Evolutionary conservation across 2,888 invertebrate species (phyloP), one percentile per base, ranked within the genome.

Genomic region (Acronicta alni): DNA sequence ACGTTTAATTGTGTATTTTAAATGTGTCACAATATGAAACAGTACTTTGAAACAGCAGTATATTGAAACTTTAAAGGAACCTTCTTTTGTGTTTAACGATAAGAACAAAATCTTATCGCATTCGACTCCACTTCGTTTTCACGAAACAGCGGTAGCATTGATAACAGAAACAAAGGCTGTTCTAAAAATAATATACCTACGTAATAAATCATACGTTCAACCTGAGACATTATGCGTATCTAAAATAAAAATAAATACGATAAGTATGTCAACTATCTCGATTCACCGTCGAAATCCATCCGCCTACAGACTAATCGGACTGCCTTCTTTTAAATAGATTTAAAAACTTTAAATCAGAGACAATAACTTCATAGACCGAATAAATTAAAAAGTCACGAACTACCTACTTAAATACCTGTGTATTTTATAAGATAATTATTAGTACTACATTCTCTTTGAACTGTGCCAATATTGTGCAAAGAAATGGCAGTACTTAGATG

Each of bases 61-160:
- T 4, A 30, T 30, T 30, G 12, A 35, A 5, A 35, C 6, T 35
- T n/a, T n/a, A 35, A 35, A 35, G 35, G n/a, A 35, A 35, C 35
- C 35, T n/a, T n/a, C 14, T n/a, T n/a, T 6, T 35, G 2, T 35
- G 35, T 12, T 30, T 30, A 5, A 10, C 0, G 52, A 62, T 62
- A 64, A 45, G 17, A 4, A 8, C 1, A 7, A 37, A 37, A 38
- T 23, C 37, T 59, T 62, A 67, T 59, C 67, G 17, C 26, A 20
- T 17, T 35, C 18, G 26, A 18, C 14, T 20, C n/a, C 17, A 49
- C 12, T n/a, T 43, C 12, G 17, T 3, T 42, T 2, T 8, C 37
- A 17, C 12, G 0, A 10, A 16, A 41, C 9, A 69, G 15, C 51
- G 17, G 32, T 17, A 17, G 35, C 38, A 43, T 57, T 57, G 20